Evolutionary conservation across 2,113 vertebrate species (phyloP), one percentile per base, ranked within the genome.

Genomic region (Leptocoma aspasia): DNA sequence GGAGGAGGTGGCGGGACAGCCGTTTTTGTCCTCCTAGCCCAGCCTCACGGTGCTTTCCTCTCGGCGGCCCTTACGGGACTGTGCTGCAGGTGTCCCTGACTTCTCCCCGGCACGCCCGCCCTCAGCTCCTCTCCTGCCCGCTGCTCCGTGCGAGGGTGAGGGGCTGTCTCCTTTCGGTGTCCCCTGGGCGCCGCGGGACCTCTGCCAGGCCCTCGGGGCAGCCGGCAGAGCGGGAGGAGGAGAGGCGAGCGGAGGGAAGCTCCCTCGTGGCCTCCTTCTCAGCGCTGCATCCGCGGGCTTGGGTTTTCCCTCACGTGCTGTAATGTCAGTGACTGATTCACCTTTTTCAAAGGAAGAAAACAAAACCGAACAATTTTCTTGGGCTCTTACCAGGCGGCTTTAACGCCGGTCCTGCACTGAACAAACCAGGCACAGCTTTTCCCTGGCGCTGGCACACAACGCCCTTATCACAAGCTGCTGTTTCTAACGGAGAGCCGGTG

Each of bases 41-140:
- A 13, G n/a, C 35, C 15, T 47, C 22, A 4, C 1, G 27, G 57
- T 2, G 13, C 6, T 22, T 31, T 28, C 10, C 9, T 44, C 7
- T 6, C 6, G 5, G 4, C 23, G 10, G 53, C 11, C 9, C 1
- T 41, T 5, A 2, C 1, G 11, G 52, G 17, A n/a, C 17, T 15
- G 42, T 27, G 17, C 6, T n/a, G n/a, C n/a, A n/a, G n/a, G n/a
- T n/a, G n/a, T n/a, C n/a, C n/a, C n/a, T n/a, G n/a, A n/a, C n/a
- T n/a, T n/a, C n/a, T n/a, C n/a, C n/a, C n/a, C n/a, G n/a, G 35
- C 21, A 6, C 45, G 52, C 15, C 35, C 4, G 12, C 39, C 8
- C 8, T 33, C 49, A 5, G 80, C 33, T 11, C 2, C 3, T 15
- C 17, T 39, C 3, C 30, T 35, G 33, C 37, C 23, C 14, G 16